These are phyloP conservation scores for Podargus strigoides DNA, from an alignment of 2,797 vertebrate species.

Conservation along the genomic window DNA sequence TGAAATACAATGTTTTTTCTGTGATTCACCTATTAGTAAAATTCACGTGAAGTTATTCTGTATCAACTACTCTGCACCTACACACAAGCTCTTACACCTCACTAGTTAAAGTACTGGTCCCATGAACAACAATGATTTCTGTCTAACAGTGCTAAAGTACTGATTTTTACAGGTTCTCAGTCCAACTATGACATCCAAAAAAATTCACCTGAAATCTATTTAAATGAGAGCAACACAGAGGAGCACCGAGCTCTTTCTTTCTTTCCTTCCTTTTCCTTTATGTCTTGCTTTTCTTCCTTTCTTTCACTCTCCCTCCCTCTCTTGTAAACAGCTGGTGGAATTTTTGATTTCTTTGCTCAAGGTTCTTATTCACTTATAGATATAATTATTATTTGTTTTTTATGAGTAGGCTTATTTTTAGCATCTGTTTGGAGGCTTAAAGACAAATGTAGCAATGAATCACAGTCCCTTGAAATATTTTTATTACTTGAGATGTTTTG, in stretches of 20 bases:
- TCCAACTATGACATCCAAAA: neutral
- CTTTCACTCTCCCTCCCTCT: neutral
- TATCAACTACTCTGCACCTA: neutral
- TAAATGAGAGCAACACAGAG: neutral
- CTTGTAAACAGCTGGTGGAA: neutral
- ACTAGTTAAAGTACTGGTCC: neutral
- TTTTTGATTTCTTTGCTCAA: neutral
- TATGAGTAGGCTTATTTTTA: neutral
- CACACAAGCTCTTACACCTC: neutral
- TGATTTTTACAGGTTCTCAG: neutral
- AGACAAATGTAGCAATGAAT: slow-evolving; percentile 13
- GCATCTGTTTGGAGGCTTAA: neutral
- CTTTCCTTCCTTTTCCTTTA: neutral
- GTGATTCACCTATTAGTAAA: neutral
- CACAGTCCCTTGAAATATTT: neutral
- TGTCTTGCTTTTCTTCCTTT: too few relatives aligned
- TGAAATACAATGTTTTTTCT: neutral
- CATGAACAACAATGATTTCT: neutral
- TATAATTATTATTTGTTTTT: neutral
- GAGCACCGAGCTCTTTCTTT: neutral
- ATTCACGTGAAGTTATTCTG: neutral
- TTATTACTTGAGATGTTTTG: neutral
- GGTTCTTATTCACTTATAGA: neutral
- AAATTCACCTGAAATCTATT: neutral
- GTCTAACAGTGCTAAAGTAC: neutral